Base-by-base conservation (phyloP, 2,797 vertebrate genomes). In the Protosalanx chinensis region DNA sequence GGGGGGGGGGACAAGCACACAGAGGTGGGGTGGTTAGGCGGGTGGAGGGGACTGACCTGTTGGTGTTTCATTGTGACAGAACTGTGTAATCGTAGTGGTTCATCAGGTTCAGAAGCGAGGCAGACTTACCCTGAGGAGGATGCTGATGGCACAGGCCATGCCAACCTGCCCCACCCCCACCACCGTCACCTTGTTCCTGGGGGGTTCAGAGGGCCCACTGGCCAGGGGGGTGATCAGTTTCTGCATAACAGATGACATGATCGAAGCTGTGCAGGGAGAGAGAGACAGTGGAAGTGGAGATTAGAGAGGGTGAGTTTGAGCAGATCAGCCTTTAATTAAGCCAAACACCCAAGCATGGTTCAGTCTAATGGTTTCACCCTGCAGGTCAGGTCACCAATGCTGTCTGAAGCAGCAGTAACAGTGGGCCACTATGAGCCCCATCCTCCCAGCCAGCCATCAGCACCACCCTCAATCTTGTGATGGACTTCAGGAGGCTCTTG, bases 101-200 rank as follows among this genome's bases (percentile, higher is more conserved):
- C 16, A 41, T 37, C 10, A 46, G 41, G 41, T 7, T 6, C 5
- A 6, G 35, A 37, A 7, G 35, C 41, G 23, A 62, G 30, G 27
- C 15, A 46, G 0, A 77, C 92, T 88, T 93, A 98, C 97, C 95
- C 93, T 91, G 63, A 88, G 90, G 68, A 99, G 92, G 90, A 99
- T 84, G 88, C 97, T 98, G 86, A 97, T 72, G 0, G 97, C 97
- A 46, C 94, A 93, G 0, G 97, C 97, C 97, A 98, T 98, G 65
- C 97, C 97, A 61, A 99, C 97, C 85, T 95, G 94, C 3, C 97
- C 97, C 23, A 97, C 96, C 0, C 97, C 97, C 2, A 99, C 97
- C 20, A 99, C 80, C 0, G 96, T 96, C 82, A 99, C 93, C 89
- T 98, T 99, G 89, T 92, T 98, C 86, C 88, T 94, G 3, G 97